Evolutionary conservation across 2,797 vertebrate genomes (phyloP).

Genomic region (Falco rusticolus): DNA sequence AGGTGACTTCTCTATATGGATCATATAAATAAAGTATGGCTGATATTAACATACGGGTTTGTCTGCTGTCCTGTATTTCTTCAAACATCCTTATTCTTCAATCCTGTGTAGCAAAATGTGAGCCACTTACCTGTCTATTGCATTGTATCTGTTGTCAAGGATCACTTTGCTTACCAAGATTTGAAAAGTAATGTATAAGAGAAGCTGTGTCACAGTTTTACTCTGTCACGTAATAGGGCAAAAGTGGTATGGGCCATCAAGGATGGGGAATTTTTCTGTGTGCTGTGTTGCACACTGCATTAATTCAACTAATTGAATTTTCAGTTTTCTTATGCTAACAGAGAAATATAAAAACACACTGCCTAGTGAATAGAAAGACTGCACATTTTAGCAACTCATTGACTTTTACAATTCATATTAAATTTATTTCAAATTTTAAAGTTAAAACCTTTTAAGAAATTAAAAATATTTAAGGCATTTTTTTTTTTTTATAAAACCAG

Average conservation of each 20-base stretch:
- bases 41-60: not conserved
- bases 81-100: not conserved
- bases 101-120: not conserved
- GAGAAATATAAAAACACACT: conserved; percentile 46
- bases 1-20: not conserved
- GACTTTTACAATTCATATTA: conserved; percentile 6
- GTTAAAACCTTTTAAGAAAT: not conserved
- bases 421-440: conserved; percentile 29
- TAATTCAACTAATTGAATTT: conserved; percentile 70
- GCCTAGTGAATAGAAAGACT: conserved; percentile 47
- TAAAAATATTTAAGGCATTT: not conserved
- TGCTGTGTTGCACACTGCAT: conserved; percentile 52
- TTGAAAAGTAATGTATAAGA: conserved; percentile 23
- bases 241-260: conserved; percentile 16
- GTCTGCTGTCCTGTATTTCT: not conserved
- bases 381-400: conserved; percentile 37
- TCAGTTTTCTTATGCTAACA: conserved; percentile 56
- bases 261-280: conserved; percentile 23
- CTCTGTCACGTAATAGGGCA: conserved; percentile 4
- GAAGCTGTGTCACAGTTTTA: conserved; percentile 39
- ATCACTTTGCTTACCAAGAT: not conserved
- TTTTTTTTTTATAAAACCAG: not conserved
- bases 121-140: not conserved
- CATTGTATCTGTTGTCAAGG: not conserved
- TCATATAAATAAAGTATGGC: not conserved